Evolutionary conservation across 2,113 vertebrate species (phyloP).

Genomic region (Ascaphus truei): DNA sequence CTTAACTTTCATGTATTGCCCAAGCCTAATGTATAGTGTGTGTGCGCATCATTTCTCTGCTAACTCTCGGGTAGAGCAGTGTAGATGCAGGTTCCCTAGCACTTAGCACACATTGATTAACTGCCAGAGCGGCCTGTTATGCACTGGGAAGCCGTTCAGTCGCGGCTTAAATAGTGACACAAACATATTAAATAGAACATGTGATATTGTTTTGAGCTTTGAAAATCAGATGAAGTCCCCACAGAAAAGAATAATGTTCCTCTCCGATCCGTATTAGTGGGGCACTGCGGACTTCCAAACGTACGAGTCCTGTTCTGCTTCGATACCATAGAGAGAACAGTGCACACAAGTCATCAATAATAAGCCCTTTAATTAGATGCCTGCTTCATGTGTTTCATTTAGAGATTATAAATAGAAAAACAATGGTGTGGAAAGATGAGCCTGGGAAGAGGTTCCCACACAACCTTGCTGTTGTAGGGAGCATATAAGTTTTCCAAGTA

Average conservation of each 20-base stretch:
- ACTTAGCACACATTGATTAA: too few relatives aligned
- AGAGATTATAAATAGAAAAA: conserved; percentile 4
- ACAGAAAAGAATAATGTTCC: neutral
- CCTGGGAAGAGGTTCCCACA: neutral
- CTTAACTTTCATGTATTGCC: too few relatives aligned
- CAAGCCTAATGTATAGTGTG: too few relatives aligned
- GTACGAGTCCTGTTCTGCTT: neutral
- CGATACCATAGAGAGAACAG: neutral
- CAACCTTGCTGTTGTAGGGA: neutral
- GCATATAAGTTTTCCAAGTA: too few relatives aligned
- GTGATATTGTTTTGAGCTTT: too few relatives aligned
- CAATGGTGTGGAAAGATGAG: neutral
- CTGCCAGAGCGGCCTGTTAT: too few relatives aligned
- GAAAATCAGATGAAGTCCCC: neutral
- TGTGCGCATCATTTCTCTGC: too few relatives aligned
- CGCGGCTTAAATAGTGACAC: too few relatives aligned
- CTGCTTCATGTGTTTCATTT: neutral
- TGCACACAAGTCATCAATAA: conserved; percentile 8
- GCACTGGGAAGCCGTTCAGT: too few relatives aligned
- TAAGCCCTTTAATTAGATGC: conserved; percentile 14
- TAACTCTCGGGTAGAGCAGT: too few relatives aligned
- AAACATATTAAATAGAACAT: too few relatives aligned
- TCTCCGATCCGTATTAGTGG: neutral
- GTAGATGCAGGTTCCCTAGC: too few relatives aligned
- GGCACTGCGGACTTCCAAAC: neutral